phyloP scores from a whole-genome alignment of 2,888 invertebrate genomes.

The Ornithoptera priamus region DNA sequence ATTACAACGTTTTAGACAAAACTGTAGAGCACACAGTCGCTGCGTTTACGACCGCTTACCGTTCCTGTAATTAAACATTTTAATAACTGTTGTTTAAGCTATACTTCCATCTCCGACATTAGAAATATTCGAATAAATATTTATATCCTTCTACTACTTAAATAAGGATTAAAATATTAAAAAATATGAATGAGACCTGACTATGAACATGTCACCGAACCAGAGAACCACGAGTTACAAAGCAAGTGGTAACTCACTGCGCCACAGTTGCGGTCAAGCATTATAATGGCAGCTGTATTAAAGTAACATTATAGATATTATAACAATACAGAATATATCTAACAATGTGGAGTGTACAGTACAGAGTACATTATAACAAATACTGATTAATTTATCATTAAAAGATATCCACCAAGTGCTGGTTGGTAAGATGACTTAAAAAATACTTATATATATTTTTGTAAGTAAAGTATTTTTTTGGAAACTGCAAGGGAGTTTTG shows the following conservation, averaged over 20 bases:
- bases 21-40: conserved; percentile 67
- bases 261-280: too few relatives aligned
- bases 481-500: background rate
- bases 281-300: too few relatives aligned
- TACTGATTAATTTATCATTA: too few relatives aligned
- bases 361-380: too few relatives aligned
- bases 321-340: too few relatives aligned
- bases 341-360: too few relatives aligned
- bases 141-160: background rate
- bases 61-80: conserved; percentile 79
- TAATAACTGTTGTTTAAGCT: conserved; percentile 64
- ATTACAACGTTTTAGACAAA: conserved; percentile 71
- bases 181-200: too few relatives aligned
- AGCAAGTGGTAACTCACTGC: too few relatives aligned
- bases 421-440: background rate
- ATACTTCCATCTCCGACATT: conserved; percentile 36
- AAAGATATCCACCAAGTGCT: background rate
- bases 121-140: conserved; percentile 6
- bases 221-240: too few relatives aligned
- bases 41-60: conserved; percentile 68
- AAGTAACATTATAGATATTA: too few relatives aligned
- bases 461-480: background rate
- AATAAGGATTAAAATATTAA: too few relatives aligned
- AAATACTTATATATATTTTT: background rate
- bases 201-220: too few relatives aligned